Evolutionary conservation across 2,888 invertebrate genomes (phyloP).

Genomic region (Plusia festucae): DNA sequence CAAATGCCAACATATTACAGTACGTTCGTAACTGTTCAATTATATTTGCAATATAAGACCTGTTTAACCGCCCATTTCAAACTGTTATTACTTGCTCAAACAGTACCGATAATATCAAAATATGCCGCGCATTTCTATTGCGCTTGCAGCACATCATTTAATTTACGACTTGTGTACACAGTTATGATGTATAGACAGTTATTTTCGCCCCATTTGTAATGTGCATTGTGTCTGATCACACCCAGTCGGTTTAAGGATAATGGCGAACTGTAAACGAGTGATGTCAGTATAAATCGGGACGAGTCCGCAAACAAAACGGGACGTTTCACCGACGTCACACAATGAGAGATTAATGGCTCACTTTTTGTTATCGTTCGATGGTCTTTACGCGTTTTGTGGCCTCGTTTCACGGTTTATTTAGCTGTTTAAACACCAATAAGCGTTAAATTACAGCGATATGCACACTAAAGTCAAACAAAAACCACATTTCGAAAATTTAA

Average conservation of each 20-base stretch:
- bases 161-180: conserved; percentile 83
- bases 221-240: conserved; percentile 83
- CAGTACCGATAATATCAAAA: conserved; percentile 21
- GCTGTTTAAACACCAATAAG: conserved; percentile 82
- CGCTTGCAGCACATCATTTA: conserved; percentile 53
- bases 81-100: conserved; percentile 18
- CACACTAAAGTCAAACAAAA: conserved; percentile 71
- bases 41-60: conserved; percentile 9
- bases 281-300: conserved; percentile 77
- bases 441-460: conserved; percentile 78
- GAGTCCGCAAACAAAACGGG: conserved; percentile 85
- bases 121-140: conserved; percentile 34
- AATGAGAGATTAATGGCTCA: conserved; percentile 87
- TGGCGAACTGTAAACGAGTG: conserved; percentile 77
- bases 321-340: conserved; percentile 80
- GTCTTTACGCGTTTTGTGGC: conserved; percentile 85
- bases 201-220: conserved; percentile 82
- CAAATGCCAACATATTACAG: conserved; percentile 26
- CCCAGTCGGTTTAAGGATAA: conserved; percentile 85
- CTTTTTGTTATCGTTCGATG: conserved; percentile 85
- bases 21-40: conserved; percentile 9
- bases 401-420: conserved; percentile 87
- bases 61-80: conserved; percentile 21
- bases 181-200: conserved; percentile 81
- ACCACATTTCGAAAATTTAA: conserved; percentile 56